Base-by-base conservation (phyloP, 2,888 invertebrate species). In the Hypercompe scribonia region DNA sequence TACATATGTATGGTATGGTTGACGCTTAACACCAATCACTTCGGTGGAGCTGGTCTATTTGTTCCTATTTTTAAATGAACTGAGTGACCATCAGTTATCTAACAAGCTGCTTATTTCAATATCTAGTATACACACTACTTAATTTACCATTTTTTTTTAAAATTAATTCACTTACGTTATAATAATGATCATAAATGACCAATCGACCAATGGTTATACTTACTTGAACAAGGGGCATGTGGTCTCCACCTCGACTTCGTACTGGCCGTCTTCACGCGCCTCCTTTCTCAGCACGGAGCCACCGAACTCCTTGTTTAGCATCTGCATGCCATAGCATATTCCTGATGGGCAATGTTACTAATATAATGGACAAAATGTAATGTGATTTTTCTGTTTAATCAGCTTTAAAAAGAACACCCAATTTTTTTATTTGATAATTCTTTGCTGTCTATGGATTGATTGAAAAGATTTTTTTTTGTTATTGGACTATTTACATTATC, bases 311-410 rank as follows among this genome's bases (percentile, higher is more conserved):
- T 99, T 99, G 94, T 99, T 99, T 96, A 99, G 96, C 97, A 99
- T 98, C 96, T 99, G 99, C 98, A 99, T 99, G 65, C 99, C 99
- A 96, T 99, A 99, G 95, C 99, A 99, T 90, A 99, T 99, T 86
- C 99, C 99, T 96, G 96, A 77, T 15, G 36, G 33, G 50, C 8
- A 65, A 65, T 13, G 28, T 69, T 61, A 58, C 28, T 68, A n/a
- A 36, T 68, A 36, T 68, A 31, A 61, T 66, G 28, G 2, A 66
- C 28, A 42, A n/a, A 24, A 28, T 13, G n/a, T n/a, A 10, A n/a
- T 58, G 28, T 13, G 4, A 28, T 54, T 8, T 54, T 11, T 11
- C 24, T 50, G 3, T n/a, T 18, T 8, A 4, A 24, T 7, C n/a
- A 24, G 0, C 4, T 2, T 24, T 24, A 46, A 21, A 46, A 46